phyloP scores from a whole-genome alignment of 2,888 invertebrate species.

The Monoplex corrugatus region DNA sequence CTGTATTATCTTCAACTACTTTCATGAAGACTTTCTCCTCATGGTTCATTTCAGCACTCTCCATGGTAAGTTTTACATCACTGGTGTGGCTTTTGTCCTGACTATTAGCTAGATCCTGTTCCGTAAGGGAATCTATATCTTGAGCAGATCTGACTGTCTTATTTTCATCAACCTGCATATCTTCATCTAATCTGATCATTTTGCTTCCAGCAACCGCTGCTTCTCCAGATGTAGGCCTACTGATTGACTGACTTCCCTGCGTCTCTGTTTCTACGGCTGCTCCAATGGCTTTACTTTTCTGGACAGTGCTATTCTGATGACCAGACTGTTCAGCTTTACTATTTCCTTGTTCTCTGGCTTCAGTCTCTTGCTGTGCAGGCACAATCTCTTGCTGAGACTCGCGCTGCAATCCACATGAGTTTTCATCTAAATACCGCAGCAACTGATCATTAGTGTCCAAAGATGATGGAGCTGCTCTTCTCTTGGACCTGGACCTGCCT shows the following conservation, averaged over 20 bases:
- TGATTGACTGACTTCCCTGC: not conserved
- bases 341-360: not conserved
- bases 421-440: conserved; percentile 55
- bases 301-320: not conserved
- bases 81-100: not conserved
- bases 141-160: not conserved
- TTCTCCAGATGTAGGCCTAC: not conserved
- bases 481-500: not conserved
- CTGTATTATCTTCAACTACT: not conserved
- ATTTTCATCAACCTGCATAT: not conserved
- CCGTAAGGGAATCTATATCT: not conserved
- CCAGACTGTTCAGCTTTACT: not conserved
- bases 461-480: not conserved
- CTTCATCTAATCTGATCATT: not conserved
- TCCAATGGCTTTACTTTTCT: not conserved
- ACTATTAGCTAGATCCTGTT: no score
- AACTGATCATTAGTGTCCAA: conserved; percentile 35
- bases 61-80: not conserved
- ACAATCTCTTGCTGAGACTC: not conserved
- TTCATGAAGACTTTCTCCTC: not conserved
- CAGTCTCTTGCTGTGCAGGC: not conserved
- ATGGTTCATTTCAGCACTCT: no score
- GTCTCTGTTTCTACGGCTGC: not conserved
- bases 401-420: conserved; percentile 51
- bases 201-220: not conserved